phyloP scores from a whole-genome alignment of 2,113 vertebrate species.

The Onychostoma macrolepis region DNA sequence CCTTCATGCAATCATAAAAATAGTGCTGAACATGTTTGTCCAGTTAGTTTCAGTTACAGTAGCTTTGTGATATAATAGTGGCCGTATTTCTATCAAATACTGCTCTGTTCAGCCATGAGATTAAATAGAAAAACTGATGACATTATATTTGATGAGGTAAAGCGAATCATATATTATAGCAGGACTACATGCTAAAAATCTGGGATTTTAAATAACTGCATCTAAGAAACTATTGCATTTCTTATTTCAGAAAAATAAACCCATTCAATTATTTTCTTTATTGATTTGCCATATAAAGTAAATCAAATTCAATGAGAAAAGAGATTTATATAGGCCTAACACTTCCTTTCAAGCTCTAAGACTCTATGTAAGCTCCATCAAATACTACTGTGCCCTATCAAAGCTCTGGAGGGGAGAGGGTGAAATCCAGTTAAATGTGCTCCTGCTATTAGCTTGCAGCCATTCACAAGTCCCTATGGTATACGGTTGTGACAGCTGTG shows the following conservation, averaged over 20 bases:
- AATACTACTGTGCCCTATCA: conserved; percentile 26
- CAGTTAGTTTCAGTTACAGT: conserved; percentile 28
- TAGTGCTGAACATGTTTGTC: conserved; percentile 5
- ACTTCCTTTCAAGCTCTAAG: conserved; percentile 1
- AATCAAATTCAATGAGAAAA: not conserved
- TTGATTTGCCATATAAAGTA: conserved; percentile 23
- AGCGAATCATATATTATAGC: not conserved
- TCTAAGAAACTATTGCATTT: not conserved
- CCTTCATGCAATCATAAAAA: conserved; percentile 17
- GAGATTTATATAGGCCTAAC: not conserved
- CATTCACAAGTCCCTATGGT: conserved; percentile 33
- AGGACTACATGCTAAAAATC: not conserved
- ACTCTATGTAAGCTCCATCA: conserved; percentile 13
- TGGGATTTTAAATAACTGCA: not conserved
- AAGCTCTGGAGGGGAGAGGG: conserved; percentile 36
- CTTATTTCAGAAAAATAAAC: not conserved
- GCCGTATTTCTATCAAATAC: not conserved
- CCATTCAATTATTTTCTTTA: conserved; percentile 15
- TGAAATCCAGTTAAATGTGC: conserved; percentile 31
- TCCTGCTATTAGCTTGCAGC: conserved; percentile 24
- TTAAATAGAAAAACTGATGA: not conserved
- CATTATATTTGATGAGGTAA: not conserved
- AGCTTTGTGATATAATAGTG: not conserved
- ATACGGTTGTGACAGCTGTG: conserved; percentile 30
- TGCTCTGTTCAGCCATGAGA: conserved; percentile 10